Evolutionary conservation across 2,113 vertebrate genomes (phyloP).

Genomic region (Passer domesticus): DNA sequence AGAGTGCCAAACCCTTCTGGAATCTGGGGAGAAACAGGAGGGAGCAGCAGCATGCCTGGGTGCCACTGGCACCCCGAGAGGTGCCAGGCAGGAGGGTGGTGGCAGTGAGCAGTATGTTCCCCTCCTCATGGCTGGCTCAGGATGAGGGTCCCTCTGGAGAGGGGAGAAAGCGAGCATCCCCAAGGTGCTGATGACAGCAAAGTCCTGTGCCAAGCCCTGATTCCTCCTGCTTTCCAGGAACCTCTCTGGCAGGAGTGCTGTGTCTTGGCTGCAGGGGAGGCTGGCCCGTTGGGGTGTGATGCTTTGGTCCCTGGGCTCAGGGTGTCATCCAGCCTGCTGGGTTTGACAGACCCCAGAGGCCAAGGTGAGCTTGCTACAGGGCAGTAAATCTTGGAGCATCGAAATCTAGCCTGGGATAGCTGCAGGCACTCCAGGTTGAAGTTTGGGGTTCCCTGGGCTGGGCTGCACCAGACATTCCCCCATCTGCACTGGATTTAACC

Average conservation of each 20-base stretch:
- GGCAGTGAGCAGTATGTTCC: neutral
- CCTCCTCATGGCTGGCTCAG: neutral
- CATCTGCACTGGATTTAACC: neutral
- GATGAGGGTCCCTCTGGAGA: rapidly evolving
- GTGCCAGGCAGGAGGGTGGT: neutral
- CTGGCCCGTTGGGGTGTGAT: rapidly evolving
- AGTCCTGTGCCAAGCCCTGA: neutral
- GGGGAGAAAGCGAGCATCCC: neutral
- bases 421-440: neutral
- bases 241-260: neutral
- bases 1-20: neutral
- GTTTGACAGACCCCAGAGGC: neutral
- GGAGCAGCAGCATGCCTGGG: neutral
- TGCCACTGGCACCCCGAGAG: neutral
- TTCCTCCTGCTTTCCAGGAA: conserved; percentile 30
- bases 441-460: neutral
- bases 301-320: neutral
- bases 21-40: neutral
- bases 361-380: neutral
- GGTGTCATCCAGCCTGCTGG: neutral
- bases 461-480: neutral
- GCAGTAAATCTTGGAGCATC: rapidly evolving
- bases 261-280: neutral
- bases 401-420: neutral
- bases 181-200: rapidly evolving